Percentiles rank a stretch among this genome's conserved stretches.
Conservation (phyloP, 1,140 invertebrate genomes). For the Octopus bimaculoides region DNA sequence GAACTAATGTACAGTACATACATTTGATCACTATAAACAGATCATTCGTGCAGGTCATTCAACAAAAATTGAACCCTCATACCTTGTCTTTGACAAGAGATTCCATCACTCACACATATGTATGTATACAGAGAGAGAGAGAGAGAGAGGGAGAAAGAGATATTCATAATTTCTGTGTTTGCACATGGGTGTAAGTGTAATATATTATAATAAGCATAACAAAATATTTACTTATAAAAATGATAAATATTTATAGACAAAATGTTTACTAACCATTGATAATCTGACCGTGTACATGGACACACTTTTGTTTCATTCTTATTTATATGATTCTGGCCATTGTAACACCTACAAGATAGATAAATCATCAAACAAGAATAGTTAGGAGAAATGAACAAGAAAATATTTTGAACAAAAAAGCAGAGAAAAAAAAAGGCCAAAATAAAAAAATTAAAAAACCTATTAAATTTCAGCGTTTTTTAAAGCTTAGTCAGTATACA, state of each 20-base stretch:
- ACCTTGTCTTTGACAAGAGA: too few species aligned
- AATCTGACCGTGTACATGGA: conserved; percentile 49
- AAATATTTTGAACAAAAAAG: neutral
- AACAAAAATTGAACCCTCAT: too few species aligned
- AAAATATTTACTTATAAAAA: neutral
- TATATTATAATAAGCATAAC: neutral
- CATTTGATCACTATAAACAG: too few species aligned
- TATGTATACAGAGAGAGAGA: too few species aligned
- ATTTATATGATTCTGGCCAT: conserved; percentile 37
- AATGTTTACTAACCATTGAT: conserved; percentile 46
- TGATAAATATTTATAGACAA: neutral
- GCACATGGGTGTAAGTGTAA: neutral
- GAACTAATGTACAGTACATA: too few species aligned
- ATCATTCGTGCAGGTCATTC: too few species aligned
- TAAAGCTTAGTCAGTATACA: neutral
- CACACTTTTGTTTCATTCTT: conserved; percentile 28
- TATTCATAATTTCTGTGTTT: neutral
- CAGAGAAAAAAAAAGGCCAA: neutral
- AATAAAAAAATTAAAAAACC: neutral
- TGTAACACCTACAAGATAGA: conserved; percentile 46
- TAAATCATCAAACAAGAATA: neutral
- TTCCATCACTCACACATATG: too few species aligned
- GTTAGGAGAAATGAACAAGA: neutral
- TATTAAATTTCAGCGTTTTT: neutral
- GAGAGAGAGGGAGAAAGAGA: neutral